Base-by-base conservation (phyloP, 92 coral and sea anemone species). In the Zoanthus sansibaricus region DNA sequence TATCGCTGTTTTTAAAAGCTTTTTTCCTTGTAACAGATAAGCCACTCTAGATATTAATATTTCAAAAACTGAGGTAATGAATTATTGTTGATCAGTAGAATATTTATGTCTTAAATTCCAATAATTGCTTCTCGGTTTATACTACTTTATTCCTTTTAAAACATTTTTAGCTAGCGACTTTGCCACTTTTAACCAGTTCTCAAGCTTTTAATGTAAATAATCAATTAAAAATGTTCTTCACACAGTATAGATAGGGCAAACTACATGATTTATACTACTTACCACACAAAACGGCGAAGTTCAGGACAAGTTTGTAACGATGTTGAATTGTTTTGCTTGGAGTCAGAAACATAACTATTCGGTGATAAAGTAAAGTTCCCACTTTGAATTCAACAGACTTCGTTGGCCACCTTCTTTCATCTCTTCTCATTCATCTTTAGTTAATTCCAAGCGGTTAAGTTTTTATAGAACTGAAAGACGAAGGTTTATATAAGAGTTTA, bases 321-420 rank as follows among this genome's bases (percentile, higher is more conserved):
- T 45, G 85, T 46, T 80, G 73, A 71, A 80, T 46, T 68, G 37
- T 80, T 21, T 80, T 46, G 18, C 58, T 64, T 20, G 20, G 46
- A 45, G 75, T 80, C 21, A 18, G 45, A 66, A 80, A 80, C 85
- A 80, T 80, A 64, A 64, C 46, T 80, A 66, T 45, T 80, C 75
- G 47, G 45, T 64, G 42, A 49, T 42, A n/a, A 66, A 64, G 46
- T 15, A 44, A 25, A 42, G 7, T 80, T 80, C 31, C 15, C 85
- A 3, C 52, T 46, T 47, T 66, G 75, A 17, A 31, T 25, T 64
- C 74, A 17, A 31, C 10, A 11, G 33, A 16, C 47, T 18, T 46
- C 46, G 59, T 9, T 67, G 85, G 9, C 9, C 44, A 7, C 25
- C 59, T 21, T 10, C 12, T 74, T 46, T 80, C 13, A 20, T 37